These are phyloP conservation scores for Crotophaga sulcirostris DNA, from an alignment of 2,113 vertebrate species.

Conservation along the genomic window DNA sequence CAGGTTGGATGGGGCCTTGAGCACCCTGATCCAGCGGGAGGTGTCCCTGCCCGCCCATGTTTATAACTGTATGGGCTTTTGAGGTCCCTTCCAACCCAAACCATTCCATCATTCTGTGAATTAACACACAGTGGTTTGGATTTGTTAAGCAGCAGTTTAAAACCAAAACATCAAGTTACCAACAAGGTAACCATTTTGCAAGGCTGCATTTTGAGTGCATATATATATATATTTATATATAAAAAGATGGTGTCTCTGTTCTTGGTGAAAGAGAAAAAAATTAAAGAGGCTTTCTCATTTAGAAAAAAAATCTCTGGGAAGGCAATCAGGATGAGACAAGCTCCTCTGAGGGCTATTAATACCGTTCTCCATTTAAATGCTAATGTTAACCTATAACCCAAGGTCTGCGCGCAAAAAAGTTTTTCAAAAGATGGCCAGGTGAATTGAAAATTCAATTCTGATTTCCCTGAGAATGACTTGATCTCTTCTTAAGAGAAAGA, in stretches of 20 bases:
- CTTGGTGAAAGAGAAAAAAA: neutral
- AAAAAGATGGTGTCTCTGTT: neutral
- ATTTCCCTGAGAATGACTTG: constrained; percentile 43
- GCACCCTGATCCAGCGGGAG: too few species aligned
- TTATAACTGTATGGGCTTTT: too few species aligned
- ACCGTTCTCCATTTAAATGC: constrained; percentile 70
- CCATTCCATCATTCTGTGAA: too few species aligned
- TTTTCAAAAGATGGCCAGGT: constrained; percentile 21
- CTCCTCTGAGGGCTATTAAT: constrained; percentile 50
- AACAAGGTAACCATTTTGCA: neutral
- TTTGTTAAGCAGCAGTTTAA: neutral
- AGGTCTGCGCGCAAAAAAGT: constrained; percentile 16
- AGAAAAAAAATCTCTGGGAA: constrained; percentile 10
- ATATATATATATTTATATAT: too few species aligned
- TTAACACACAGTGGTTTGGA: too few species aligned
- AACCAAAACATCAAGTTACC: neutral
- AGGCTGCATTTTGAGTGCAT: neutral
- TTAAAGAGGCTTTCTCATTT: constrained; percentile 16
- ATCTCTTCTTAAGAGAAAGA: neutral
- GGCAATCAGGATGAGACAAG: constrained; percentile 29
- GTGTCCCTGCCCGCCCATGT: too few species aligned
- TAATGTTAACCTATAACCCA: constrained; percentile 63
- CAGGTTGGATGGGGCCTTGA: too few species aligned
- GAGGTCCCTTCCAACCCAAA: too few species aligned
- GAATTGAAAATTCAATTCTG: constrained; percentile 56